These are phyloP conservation scores for Eupelmus urozonus DNA, from an alignment of 2,888 invertebrate species.

Conservation along the genomic window DNA sequence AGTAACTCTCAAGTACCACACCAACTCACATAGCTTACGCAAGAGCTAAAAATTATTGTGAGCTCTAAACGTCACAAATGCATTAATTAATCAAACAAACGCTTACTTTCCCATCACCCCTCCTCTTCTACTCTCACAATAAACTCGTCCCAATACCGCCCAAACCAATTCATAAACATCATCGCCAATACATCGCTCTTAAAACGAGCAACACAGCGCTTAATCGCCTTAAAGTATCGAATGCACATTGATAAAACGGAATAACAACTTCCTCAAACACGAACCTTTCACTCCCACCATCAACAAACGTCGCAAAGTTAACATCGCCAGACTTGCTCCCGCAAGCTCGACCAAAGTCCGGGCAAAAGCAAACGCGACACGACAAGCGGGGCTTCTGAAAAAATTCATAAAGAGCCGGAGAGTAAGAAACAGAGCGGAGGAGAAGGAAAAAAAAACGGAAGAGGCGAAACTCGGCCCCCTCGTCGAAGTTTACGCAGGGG, in stretches of 20 bases:
- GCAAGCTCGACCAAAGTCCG: not conserved
- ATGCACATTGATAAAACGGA: not conserved
- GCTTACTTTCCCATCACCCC: no score
- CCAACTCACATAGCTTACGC: no score
- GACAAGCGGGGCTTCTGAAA: slow-evolving; percentile 3
- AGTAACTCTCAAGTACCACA: no score
- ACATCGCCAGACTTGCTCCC: not conserved
- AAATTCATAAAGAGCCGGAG: slow-evolving; percentile 27
- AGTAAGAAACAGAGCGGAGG: no score
- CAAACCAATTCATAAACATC: no score
- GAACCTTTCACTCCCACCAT: no score
- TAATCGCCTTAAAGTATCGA: slow-evolving; percentile 16
- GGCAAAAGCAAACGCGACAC: not conserved
- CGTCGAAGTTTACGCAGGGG: not conserved
- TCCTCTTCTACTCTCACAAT: no score
- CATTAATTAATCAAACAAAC: no score
- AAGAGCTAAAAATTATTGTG: no score
- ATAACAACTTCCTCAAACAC: not conserved
- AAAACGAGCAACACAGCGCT: not conserved
- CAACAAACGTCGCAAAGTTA: not conserved
- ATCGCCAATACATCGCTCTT: no score
- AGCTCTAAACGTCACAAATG: no score
- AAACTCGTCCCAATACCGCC: no score
- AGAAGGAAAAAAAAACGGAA: not conserved
- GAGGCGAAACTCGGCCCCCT: not conserved